These are phyloP conservation scores for Discoglossus pictus DNA, from an alignment of 2,797 vertebrate species.

Conservation along the genomic window DNA sequence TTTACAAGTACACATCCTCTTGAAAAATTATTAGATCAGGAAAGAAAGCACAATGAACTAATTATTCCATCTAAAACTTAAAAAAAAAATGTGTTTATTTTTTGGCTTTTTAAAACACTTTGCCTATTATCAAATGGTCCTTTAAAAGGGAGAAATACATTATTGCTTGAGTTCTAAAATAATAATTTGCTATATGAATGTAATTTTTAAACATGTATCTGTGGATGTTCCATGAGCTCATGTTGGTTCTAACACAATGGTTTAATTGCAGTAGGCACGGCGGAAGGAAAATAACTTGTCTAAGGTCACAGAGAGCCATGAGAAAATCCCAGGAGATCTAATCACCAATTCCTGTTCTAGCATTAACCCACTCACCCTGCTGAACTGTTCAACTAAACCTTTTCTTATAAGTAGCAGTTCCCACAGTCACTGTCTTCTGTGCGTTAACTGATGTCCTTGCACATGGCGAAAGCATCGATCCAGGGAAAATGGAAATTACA, in stretches of 20 bases:
- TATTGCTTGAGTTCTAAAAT: no score
- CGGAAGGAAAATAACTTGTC: constrained; percentile 45
- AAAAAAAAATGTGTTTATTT: no score
- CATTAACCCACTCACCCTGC: constrained; percentile 42
- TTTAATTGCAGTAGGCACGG: constrained; percentile 48
- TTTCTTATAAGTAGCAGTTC: constrained; percentile 40
- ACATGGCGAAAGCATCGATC: constrained; percentile 24
- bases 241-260: constrained; percentile 34
- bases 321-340: constrained; percentile 49
- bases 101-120: no score
- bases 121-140: no score
- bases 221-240: constrained; percentile 23
- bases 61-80: no score
- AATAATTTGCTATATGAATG: no score
- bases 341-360: constrained; percentile 38
- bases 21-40: no score
- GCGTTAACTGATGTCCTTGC: constrained; percentile 11
- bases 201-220: constrained; percentile 18
- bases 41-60: no score
- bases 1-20: no score
- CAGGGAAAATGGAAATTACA: constrained; percentile 34
- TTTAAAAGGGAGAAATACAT: no score
- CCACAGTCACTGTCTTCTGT: constrained; percentile 40
- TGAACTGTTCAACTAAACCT: constrained; percentile 41
- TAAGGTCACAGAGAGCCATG: constrained; percentile 46